A percentile compares a stretch with the other conserved stretches of the same genome.
These are phyloP conservation scores for Bedellia somnulentella DNA, from an alignment of 2,888 invertebrate genomes.

Conservation along the genomic window DNA sequence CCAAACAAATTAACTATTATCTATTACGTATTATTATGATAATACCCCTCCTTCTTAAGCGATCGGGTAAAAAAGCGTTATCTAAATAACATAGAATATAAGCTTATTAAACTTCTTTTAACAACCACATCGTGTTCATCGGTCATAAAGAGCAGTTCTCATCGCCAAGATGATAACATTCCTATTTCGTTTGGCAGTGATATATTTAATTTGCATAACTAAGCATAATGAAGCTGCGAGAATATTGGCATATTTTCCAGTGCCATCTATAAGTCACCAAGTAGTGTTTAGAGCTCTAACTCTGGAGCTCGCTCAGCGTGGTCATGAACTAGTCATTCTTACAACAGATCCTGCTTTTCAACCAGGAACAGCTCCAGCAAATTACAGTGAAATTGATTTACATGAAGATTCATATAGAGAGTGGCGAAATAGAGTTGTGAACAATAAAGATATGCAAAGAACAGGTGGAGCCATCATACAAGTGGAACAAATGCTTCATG, in stretches of 20 bases:
- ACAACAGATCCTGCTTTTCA: not conserved
- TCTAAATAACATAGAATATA: too few relatives aligned
- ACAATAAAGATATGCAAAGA: not conserved
- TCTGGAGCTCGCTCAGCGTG: slow-evolving; percentile 2
- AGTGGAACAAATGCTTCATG: not conserved
- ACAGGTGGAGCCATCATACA: not conserved
- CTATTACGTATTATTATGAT: too few relatives aligned
- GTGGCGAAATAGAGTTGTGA: not conserved
- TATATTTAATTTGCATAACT: not conserved
- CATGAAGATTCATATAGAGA: not conserved
- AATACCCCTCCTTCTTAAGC: too few relatives aligned
- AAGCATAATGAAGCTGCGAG: not conserved
- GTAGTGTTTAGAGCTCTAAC: slow-evolving; percentile 8
- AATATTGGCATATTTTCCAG: slow-evolving; percentile 1
- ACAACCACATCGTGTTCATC: too few relatives aligned
- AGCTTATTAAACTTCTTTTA: too few relatives aligned
- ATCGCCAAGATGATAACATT: too few relatives aligned
- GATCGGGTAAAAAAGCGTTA: too few relatives aligned
- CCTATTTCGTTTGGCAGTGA: too few relatives aligned
- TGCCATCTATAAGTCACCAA: slow-evolving; percentile 9
- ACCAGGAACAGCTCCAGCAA: not conserved
- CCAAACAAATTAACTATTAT: too few relatives aligned
- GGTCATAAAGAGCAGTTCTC: too few relatives aligned
- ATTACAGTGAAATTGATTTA: not conserved
- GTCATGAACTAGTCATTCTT: not conserved